These are phyloP conservation scores for Drosophila suboccidentalis DNA, from an alignment of 2,888 invertebrate genomes.

Conservation along the genomic window DNA sequence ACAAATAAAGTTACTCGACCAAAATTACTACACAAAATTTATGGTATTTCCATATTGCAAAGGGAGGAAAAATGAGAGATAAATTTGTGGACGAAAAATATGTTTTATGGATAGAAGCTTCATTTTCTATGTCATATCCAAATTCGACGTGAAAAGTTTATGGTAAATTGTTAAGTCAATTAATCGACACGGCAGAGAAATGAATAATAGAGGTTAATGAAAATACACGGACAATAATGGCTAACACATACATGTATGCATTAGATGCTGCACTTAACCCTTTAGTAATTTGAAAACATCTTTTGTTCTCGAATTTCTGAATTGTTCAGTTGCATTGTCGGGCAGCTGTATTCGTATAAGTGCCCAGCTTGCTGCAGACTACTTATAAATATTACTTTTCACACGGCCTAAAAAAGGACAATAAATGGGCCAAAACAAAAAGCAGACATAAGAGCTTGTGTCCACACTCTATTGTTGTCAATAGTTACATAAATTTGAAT, in stretches of 20 bases:
- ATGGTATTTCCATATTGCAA: not conserved
- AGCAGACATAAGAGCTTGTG: slow-evolving; percentile 39
- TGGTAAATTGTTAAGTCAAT: not conserved
- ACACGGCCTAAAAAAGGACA: slow-evolving; percentile 24
- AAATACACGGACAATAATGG: not conserved
- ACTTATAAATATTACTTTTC: slow-evolving; percentile 29
- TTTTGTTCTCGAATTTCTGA: slow-evolving; percentile 5
- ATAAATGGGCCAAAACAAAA: slow-evolving; percentile 45
- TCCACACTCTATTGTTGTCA: slow-evolving; percentile 62
- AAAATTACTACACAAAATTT: not conserved
- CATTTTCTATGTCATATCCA: not conserved
- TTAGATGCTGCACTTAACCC: slow-evolving; percentile 4
- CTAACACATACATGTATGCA: not conserved
- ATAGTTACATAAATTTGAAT: slow-evolving; percentile 72
- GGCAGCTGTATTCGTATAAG: not conserved
- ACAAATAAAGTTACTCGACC: not conserved
- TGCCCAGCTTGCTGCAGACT: not conserved
- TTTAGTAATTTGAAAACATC: slow-evolving; percentile 6
- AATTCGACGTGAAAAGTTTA: not conserved
- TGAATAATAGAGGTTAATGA: not conserved
- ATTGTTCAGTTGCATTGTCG: slow-evolving; percentile 12
- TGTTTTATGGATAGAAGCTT: not conserved
- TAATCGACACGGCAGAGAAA: not conserved
- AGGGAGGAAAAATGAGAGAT: not conserved
- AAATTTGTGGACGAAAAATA: not conserved